Evolutionary conservation across 2,888 invertebrate genomes (phyloP).

Genomic region (Mayetiola destructor): DNA sequence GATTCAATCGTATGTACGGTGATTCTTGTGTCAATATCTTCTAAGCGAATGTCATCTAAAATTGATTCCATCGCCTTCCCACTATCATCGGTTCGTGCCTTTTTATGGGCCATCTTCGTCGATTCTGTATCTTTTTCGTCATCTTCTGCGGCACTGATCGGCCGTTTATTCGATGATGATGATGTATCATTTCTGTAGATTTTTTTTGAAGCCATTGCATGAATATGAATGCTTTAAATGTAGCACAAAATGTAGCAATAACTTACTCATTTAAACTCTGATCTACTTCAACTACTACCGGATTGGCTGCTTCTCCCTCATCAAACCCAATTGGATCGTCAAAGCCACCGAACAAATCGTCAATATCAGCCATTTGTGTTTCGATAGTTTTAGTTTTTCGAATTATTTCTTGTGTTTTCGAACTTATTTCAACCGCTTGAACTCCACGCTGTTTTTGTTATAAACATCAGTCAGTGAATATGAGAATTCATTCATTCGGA

Average conservation of each 20-base stretch:
- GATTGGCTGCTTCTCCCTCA: constrained; percentile 18
- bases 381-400: background rate
- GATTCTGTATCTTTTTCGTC: no score
- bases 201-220: no score
- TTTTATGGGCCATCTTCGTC: background rate
- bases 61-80: constrained; percentile 27
- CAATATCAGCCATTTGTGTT: constrained; percentile 27
- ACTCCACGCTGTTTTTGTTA: constrained; percentile 6
- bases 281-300: constrained; percentile 17
- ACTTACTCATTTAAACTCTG: constrained; percentile 8
- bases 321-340: constrained; percentile 24
- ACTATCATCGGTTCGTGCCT: constrained; percentile 16
- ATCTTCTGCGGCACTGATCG: background rate
- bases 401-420: no score
- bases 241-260: no score
- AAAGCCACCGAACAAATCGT: constrained; percentile 34
- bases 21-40: constrained; percentile 65
- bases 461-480: constrained; percentile 2
- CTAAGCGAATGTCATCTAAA: constrained; percentile 40
- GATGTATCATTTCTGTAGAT: background rate
- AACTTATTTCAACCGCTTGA: background rate
- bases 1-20: constrained; percentile 80
- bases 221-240: no score
- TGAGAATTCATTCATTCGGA: no score
- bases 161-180: background rate